Base-by-base conservation (phyloP, 2,113 vertebrate species). In the Cryptotis parvus region DNA sequence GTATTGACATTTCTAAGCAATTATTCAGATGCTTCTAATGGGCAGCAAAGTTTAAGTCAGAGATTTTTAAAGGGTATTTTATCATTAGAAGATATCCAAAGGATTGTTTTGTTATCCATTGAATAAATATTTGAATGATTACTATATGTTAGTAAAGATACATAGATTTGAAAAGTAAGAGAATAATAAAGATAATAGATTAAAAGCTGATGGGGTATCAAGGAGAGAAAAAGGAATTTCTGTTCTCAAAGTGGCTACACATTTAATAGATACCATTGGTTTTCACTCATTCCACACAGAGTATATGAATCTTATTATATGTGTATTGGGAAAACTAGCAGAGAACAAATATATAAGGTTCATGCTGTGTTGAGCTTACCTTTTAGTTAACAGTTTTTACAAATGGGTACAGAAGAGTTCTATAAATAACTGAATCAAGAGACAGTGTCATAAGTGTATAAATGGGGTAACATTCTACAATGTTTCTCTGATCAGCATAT, bases 51-150 rank as follows among this genome's bases (percentile, higher is more conserved):
- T 41, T 74, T 86, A n/a, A 91, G 20, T 7, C 49, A 75, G 35
- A 75, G 52, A 29, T 74, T 87, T 84, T 82, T 84, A 2, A 31
- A 52, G 31, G 4, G 3, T 29, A 31, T 31, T 61, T 70, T 72
- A n/a, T 69, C 16, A 89, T 76, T 37, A 92, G 74, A 69, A 75
- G 70, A 78, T 20, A 90, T 33, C 3, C 69, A 80, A 76, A 72
- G 58, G 87, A 45, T 11, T 76, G 11, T 31, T 66, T 45, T 10
- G 35, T 77, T 10, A 61, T 65, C 92, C 20, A 70, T 70, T 84
- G 49, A 84, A n/a, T 89, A 78, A 87, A 72, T 94, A 52, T 55
- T 78, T 81, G 45, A 92, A 70, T 87, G 68, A 87, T 9, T 73
- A n/a, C 16, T 89, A n/a, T n/a, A n/a, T n/a, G 33, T 20, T 77